These are phyloP conservation scores for Lapara coniferarum DNA, from an alignment of 2,888 invertebrate genomes.

Conservation along the genomic window DNA sequence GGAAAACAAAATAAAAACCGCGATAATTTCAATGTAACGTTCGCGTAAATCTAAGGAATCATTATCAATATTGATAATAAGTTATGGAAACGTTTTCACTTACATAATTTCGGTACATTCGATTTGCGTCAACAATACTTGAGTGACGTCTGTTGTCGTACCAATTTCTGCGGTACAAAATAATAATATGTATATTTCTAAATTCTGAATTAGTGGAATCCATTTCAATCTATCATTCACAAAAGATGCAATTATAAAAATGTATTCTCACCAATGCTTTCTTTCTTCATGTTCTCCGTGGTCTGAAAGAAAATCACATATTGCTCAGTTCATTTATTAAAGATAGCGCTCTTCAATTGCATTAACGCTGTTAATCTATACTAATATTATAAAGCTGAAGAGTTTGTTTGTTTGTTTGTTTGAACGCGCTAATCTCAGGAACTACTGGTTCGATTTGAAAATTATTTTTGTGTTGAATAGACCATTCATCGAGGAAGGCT, in stretches of 20 bases:
- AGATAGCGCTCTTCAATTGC: background rate
- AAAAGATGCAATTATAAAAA: background rate
- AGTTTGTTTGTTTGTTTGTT: too few relatives aligned
- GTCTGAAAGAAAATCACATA: constrained; percentile 25
- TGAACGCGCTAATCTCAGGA: too few relatives aligned
- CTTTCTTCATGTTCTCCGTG: constrained; percentile 32
- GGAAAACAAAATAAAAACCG: too few relatives aligned
- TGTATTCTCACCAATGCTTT: constrained; percentile 47
- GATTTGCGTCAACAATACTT: constrained; percentile 53
- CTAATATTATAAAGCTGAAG: too few relatives aligned
- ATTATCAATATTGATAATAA: constrained; percentile 26
- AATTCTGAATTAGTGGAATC: too few relatives aligned
- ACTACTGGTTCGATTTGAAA: too few relatives aligned
- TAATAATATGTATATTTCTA: too few relatives aligned
- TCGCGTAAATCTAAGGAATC: too few relatives aligned
- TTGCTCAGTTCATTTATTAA: background rate
- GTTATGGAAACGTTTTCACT: background rate
- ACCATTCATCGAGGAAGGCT: too few relatives aligned
- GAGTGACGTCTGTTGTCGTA: constrained; percentile 59
- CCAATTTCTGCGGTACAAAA: constrained; percentile 55
- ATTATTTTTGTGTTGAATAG: too few relatives aligned
- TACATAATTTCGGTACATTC: constrained; percentile 43
- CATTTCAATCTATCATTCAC: too few relatives aligned
- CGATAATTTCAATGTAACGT: too few relatives aligned
- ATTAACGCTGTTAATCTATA: background rate